A percentile compares a stretch with the other conserved stretches of the same genome.
phyloP scores from a whole-genome alignment of 2,113 vertebrate species.

The Lagopus muta region DNA sequence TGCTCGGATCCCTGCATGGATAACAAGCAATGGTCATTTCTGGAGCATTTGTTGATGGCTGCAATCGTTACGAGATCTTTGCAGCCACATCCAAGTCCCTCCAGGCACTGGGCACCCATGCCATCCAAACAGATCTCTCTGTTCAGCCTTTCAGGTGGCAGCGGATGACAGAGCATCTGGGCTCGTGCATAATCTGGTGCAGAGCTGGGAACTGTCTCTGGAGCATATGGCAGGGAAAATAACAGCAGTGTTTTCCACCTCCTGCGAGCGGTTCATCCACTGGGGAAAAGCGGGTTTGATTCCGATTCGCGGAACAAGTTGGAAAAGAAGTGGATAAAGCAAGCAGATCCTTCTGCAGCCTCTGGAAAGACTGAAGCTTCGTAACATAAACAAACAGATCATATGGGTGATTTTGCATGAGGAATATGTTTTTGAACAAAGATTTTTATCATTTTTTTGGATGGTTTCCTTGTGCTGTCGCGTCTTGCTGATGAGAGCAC shows the following conservation, averaged over 20 bases:
- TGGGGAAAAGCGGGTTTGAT: constrained; percentile 22
- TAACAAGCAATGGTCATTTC: neutral
- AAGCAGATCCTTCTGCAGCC: neutral
- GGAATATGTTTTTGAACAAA: constrained; percentile 7
- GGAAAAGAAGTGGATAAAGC: neutral
- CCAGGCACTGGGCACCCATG: constrained; percentile 31
- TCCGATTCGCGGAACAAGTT: neutral
- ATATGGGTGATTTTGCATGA: neutral
- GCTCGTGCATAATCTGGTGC: constrained; percentile 2
- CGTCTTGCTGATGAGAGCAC: neutral
- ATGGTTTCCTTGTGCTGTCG: neutral
- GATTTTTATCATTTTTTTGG: neutral
- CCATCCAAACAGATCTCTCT: neutral
- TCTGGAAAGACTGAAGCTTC: constrained; percentile 36
- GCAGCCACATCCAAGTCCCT: constrained; percentile 40
- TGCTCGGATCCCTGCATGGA: neutral
- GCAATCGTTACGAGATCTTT: neutral
- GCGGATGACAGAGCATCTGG: constrained; percentile 35
- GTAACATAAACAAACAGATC: constrained; percentile 35
- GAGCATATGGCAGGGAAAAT: constrained; percentile 69
- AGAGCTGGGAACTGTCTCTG: constrained; percentile 34
- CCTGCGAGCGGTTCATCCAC: constrained; percentile 20
- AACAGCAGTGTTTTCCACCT: constrained; percentile 55
- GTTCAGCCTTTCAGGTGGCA: constrained; percentile 41
- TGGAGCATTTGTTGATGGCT: neutral